Percentiles rank a stretch among this genome's conserved stretches.
Conservation (phyloP, 2,113 vertebrate genomes). For the Ptychochromis oligacanthus region DNA sequence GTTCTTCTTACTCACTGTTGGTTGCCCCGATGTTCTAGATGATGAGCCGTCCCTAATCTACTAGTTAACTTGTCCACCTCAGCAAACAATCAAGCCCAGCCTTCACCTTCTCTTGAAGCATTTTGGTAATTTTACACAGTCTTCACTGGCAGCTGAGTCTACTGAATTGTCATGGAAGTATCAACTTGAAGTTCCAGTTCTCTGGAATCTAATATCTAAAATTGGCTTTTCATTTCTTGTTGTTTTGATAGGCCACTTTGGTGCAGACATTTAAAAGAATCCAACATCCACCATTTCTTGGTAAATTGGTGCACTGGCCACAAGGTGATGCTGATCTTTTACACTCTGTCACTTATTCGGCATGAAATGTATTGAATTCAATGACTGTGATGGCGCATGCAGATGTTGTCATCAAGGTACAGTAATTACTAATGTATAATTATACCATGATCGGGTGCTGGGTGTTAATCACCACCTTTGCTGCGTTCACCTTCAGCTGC, state of each 20-base stretch:
- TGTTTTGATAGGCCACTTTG: background rate
- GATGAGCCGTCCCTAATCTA: too few species aligned
- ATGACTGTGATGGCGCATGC: background rate
- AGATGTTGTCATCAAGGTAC: background rate
- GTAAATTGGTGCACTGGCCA: background rate
- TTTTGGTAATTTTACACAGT: background rate
- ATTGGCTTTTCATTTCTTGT: rapidly evolving
- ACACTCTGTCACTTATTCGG: background rate
- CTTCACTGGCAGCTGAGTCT: background rate
- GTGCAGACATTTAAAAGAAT: background rate
- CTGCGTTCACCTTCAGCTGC: background rate
- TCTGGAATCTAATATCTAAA: background rate
- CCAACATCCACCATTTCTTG: background rate
- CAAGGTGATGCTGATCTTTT: background rate
- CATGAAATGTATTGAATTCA: background rate
- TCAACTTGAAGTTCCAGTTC: background rate
- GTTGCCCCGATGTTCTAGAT: too few species aligned
- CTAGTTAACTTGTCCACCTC: too few species aligned
- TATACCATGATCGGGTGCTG: background rate
- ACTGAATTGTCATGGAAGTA: background rate
- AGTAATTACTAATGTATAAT: background rate
- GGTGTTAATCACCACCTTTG: background rate
- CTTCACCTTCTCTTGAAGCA: background rate
- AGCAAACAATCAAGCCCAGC: background rate
- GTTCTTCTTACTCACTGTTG: too few species aligned